These are phyloP conservation scores for Leptothorax acervorum DNA, from an alignment of 2,888 invertebrate species.

Conservation along the genomic window DNA sequence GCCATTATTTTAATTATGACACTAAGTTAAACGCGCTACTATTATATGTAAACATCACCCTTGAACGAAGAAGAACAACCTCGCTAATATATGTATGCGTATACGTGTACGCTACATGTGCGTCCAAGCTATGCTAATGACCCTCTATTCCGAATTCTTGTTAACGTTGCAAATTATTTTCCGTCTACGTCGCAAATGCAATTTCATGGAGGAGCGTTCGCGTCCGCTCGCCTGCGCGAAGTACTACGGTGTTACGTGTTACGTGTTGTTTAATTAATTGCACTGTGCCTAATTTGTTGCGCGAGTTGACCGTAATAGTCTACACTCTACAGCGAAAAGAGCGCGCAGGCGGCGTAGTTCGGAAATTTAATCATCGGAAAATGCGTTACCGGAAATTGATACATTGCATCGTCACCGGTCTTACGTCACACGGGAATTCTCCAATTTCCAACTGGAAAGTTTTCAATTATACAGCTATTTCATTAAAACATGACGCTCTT, in stretches of 20 bases:
- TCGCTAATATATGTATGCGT: background rate
- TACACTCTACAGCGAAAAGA: conserved; percentile 39
- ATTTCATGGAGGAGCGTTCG: conserved; percentile 44
- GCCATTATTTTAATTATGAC: conserved; percentile 55
- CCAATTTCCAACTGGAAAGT: background rate
- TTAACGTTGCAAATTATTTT: conserved; percentile 69
- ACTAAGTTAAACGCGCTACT: conserved; percentile 45
- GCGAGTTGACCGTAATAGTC: conserved; percentile 38
- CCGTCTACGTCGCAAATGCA: conserved; percentile 61
- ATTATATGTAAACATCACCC: conserved; percentile 47
- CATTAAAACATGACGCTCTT: background rate
- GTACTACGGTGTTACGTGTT: conserved; percentile 33
- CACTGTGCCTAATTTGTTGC: conserved; percentile 59
- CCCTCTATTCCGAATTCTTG: conserved; percentile 67
- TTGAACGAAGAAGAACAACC: conserved; percentile 46
- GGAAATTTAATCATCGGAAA: conserved; percentile 59
- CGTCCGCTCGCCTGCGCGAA: background rate
- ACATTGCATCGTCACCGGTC: conserved; percentile 10
- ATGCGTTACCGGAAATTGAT: conserved; percentile 48
- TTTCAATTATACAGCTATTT: conserved; percentile 19
- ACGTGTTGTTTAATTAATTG: conserved; percentile 61
- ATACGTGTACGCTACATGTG: conserved; percentile 16
- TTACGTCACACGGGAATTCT: conserved; percentile 28
- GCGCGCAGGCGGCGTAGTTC: conserved; percentile 29
- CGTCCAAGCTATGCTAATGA: conserved; percentile 55